Percentiles rank a stretch among this genome's conserved stretches.
phyloP scores from a whole-genome alignment of 2,888 invertebrate genomes.

The Noctua pronuba region DNA sequence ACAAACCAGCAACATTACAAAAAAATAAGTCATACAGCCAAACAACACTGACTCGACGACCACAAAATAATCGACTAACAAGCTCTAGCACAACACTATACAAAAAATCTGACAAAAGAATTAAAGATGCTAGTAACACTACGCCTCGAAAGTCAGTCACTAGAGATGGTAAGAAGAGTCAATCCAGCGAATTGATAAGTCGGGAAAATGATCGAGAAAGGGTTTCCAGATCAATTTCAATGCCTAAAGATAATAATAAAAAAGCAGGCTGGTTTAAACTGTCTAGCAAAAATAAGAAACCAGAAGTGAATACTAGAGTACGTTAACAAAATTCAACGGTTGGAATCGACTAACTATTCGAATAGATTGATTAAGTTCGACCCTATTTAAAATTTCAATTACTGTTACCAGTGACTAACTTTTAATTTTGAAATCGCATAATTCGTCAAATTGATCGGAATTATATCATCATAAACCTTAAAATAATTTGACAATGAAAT shows the following conservation, averaged over 20 bases:
- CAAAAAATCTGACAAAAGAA: slow-evolving; percentile 86
- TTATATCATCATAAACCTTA: not conserved
- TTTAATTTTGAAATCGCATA: slow-evolving; percentile 15
- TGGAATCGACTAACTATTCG: slow-evolving; percentile 30
- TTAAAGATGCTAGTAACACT: slow-evolving; percentile 74
- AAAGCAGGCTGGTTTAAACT: slow-evolving; percentile 94
- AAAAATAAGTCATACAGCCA: slow-evolving; percentile 88
- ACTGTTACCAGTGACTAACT: slow-evolving; percentile 16
- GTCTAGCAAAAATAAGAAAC: slow-evolving; percentile 87
- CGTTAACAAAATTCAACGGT: slow-evolving; percentile 71
- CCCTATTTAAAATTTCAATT: not conserved
- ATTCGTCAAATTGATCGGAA: not conserved
- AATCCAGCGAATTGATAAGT: slow-evolving; percentile 92
- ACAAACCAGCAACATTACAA: slow-evolving; percentile 81
- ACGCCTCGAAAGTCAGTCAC: slow-evolving; percentile 85
- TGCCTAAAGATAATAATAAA: slow-evolving; percentile 93
- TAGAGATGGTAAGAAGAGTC: slow-evolving; percentile 87
- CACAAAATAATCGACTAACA: slow-evolving; percentile 80
- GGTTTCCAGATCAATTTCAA: slow-evolving; percentile 92
- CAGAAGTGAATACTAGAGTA: slow-evolving; percentile 84
- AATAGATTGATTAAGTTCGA: slow-evolving; percentile 6
- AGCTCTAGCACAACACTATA: slow-evolving; percentile 85
- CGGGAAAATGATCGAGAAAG: slow-evolving; percentile 88
- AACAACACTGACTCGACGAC: slow-evolving; percentile 82
- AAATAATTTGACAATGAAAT: slow-evolving; percentile 14